phyloP scores from a whole-genome alignment of 2,797 vertebrate genomes.

The Myotis myotis region DNA sequence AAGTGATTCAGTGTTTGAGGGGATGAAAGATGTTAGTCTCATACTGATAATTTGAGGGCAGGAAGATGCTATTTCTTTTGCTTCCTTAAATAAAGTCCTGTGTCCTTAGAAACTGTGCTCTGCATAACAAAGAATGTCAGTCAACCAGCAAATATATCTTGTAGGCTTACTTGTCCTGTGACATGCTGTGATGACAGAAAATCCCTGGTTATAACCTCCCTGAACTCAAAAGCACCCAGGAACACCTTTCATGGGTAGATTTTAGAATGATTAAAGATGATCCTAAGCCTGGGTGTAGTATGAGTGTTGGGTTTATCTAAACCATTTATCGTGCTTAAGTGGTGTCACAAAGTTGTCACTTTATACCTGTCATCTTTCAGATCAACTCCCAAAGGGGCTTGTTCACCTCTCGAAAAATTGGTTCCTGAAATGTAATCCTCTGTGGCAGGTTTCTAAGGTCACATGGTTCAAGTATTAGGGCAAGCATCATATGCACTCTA shows the following conservation, averaged over 20 bases:
- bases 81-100: not conserved
- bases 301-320: slow-evolving; percentile 10
- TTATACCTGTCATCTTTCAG: slow-evolving; percentile 2
- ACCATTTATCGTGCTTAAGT: not conserved
- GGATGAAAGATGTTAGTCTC: not conserved
- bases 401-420: slow-evolving; percentile 11
- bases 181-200: not conserved
- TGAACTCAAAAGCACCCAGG: not conserved
- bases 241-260: not conserved
- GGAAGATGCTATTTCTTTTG: not conserved
- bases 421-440: slow-evolving; percentile 2
- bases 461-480: not conserved
- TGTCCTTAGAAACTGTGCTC: not conserved
- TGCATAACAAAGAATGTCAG: not conserved
- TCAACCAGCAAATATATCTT: not conserved
- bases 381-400: not conserved
- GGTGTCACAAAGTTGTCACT: not conserved
- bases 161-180: accelerated
- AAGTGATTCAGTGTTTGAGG: not conserved
- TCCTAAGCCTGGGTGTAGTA: not conserved
- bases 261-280: not conserved
- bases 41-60: not conserved
- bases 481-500: not conserved
- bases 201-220: not conserved
- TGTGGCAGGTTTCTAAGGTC: not conserved